These are phyloP conservation scores for Nematopogon swammerdamellus DNA, from an alignment of 2,888 invertebrate species.

Conservation along the genomic window DNA sequence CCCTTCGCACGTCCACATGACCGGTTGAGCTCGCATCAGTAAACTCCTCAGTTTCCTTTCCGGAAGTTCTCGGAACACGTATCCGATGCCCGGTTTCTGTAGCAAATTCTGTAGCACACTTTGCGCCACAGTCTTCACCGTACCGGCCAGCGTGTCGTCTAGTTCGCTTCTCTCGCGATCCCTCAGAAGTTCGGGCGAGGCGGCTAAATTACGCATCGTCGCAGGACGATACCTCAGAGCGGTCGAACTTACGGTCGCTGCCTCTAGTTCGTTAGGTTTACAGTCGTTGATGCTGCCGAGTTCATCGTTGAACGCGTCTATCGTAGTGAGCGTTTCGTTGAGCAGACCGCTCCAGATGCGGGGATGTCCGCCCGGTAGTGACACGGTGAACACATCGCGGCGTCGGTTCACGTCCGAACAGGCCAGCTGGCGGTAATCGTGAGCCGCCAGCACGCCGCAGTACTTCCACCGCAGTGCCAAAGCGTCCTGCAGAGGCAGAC, in stretches of 20 bases:
- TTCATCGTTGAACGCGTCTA: constrained; percentile 64
- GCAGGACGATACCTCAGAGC: no score
- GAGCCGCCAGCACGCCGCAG: constrained; percentile 71
- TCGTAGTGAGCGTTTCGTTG: constrained; percentile 59
- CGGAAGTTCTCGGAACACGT: constrained; percentile 71
- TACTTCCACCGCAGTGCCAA: constrained; percentile 63
- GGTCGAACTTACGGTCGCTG: no score
- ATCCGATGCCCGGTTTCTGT: constrained; percentile 68
- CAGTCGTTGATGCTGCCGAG: constrained; percentile 48
- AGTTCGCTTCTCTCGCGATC: constrained; percentile 32
- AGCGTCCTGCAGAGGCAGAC: constrained; percentile 59
- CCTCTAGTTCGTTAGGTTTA: no score
- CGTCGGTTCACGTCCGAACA: constrained; percentile 61
- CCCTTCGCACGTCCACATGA: constrained; percentile 77
- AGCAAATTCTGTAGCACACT: constrained; percentile 49
- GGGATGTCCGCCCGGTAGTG: constrained; percentile 83
- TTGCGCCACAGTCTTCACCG: constrained; percentile 40
- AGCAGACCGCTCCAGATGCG: constrained; percentile 79
- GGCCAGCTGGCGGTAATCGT: constrained; percentile 68
- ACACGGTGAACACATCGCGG: constrained; percentile 65
- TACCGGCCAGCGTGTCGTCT: constrained; percentile 29
- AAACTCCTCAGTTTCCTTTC: constrained; percentile 68
- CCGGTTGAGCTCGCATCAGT: constrained; percentile 64
- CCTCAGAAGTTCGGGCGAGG: constrained; percentile 34
- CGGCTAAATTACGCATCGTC: no score